phyloP scores from a whole-genome alignment of 2,888 invertebrate genomes.

The Cephus pulcher region DNA sequence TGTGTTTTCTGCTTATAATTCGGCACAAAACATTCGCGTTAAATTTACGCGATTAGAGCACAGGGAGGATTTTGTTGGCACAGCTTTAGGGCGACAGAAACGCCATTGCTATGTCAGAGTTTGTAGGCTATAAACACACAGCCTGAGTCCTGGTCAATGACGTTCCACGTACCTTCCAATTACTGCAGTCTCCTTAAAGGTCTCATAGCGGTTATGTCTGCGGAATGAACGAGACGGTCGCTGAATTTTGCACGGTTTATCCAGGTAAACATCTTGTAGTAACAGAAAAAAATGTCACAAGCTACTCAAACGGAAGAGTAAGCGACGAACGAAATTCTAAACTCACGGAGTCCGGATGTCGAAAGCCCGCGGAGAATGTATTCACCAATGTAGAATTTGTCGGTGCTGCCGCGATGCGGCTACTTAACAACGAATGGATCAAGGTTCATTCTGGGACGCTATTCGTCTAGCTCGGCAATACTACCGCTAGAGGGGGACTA shows the following conservation, averaged over 20 bases:
- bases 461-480: not conserved
- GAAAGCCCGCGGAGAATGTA: constrained; percentile 6
- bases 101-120: constrained; percentile 64
- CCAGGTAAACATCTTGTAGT: constrained; percentile 69
- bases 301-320: constrained; percentile 61
- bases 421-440: not conserved
- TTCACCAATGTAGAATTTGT: not conserved
- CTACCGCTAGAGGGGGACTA: not conserved
- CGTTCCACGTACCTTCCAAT: constrained; percentile 48
- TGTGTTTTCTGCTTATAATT: not conserved
- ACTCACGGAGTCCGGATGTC: constrained; percentile 47
- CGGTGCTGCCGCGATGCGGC: not conserved
- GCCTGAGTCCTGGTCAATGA: constrained; percentile 36
- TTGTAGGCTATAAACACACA: constrained; percentile 64
- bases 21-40: not conserved
- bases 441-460: not conserved
- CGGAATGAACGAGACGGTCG: constrained; percentile 52
- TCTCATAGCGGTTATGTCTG: constrained; percentile 54
- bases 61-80: constrained; percentile 34
- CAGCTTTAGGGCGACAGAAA: constrained; percentile 48
- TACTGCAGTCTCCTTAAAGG: constrained; percentile 52
- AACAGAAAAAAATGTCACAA: constrained; percentile 68
- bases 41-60: not conserved
- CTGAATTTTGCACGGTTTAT: constrained; percentile 64
- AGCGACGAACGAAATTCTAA: constrained; percentile 51